Conservation (phyloP, 2,113 vertebrate genomes). For the Furnarius figulus region DNA sequence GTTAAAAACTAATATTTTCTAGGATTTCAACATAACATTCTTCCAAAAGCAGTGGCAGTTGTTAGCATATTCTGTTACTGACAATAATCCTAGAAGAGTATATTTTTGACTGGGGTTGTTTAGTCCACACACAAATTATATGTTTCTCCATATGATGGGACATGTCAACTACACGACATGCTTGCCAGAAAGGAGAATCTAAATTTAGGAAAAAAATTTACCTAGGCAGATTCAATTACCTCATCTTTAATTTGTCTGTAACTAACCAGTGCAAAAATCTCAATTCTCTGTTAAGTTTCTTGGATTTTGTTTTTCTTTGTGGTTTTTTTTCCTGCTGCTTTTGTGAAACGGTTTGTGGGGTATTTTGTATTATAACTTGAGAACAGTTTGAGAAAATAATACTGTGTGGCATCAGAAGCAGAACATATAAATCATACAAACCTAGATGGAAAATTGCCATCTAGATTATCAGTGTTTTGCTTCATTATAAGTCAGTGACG, state of each 20-base stretch:
- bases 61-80: background rate
- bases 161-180: background rate
- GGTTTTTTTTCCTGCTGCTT: background rate
- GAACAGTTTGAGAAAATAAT: background rate
- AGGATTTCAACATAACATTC: background rate
- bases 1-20: background rate
- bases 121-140: accelerated
- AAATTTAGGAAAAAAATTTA: background rate
- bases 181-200: background rate
- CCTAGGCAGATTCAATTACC: background rate
- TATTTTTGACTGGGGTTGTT: background rate
- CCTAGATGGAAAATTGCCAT: background rate
- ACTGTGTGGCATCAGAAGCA: background rate
- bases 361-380: background rate
- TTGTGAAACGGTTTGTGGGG: background rate
- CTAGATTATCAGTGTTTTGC: background rate
- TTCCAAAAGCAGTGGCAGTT: background rate
- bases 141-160: background rate
- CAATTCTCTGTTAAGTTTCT: background rate
- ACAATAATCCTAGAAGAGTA: background rate
- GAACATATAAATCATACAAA: background rate
- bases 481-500: background rate
- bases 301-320: accelerated
- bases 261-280: background rate
- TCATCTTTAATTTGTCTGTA: background rate